phyloP scores from a whole-genome alignment of 2,888 invertebrate species.

The Aspidiotus rigidus region DNA sequence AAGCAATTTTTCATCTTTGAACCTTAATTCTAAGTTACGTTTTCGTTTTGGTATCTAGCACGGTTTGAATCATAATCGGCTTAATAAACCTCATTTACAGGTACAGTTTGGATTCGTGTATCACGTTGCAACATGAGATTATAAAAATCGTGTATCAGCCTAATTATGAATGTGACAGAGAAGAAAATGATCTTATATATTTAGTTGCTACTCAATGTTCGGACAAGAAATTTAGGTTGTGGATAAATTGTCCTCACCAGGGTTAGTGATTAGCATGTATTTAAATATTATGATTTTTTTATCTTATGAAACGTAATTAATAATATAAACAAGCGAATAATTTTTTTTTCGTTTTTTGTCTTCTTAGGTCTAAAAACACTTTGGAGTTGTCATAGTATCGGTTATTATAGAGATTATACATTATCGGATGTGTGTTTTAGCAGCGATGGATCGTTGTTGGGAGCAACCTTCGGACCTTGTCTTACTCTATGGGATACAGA shows the following conservation, averaged over 20 bases:
- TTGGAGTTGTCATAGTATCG: slow-evolving; percentile 58
- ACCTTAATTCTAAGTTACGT: too few relatives aligned
- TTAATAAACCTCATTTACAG: slow-evolving; percentile 47
- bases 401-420: slow-evolving; percentile 53
- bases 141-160: slow-evolving; percentile 55
- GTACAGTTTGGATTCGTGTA: slow-evolving; percentile 58
- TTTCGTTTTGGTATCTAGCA: too few relatives aligned
- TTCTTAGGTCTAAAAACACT: slow-evolving; percentile 43
- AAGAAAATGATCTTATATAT: slow-evolving; percentile 40
- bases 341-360: background rate
- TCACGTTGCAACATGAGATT: slow-evolving; percentile 63
- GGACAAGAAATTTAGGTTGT: slow-evolving; percentile 62
- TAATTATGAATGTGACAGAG: slow-evolving; percentile 39
- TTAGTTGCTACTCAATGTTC: slow-evolving; percentile 56
- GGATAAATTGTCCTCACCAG: slow-evolving; percentile 45
- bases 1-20: too few relatives aligned
- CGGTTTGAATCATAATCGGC: too few relatives aligned
- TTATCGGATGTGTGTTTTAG: slow-evolving; percentile 57
- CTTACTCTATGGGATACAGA: slow-evolving; percentile 57
- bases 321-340: background rate
- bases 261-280: background rate
- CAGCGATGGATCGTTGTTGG: slow-evolving; percentile 65
- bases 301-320: background rate
- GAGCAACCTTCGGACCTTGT: slow-evolving; percentile 56
- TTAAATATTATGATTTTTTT: background rate